Evolutionary conservation across 2,797 vertebrate genomes (phyloP), one percentile per base, ranked within the genome.

Genomic region (Anguilla megastoma): DNA sequence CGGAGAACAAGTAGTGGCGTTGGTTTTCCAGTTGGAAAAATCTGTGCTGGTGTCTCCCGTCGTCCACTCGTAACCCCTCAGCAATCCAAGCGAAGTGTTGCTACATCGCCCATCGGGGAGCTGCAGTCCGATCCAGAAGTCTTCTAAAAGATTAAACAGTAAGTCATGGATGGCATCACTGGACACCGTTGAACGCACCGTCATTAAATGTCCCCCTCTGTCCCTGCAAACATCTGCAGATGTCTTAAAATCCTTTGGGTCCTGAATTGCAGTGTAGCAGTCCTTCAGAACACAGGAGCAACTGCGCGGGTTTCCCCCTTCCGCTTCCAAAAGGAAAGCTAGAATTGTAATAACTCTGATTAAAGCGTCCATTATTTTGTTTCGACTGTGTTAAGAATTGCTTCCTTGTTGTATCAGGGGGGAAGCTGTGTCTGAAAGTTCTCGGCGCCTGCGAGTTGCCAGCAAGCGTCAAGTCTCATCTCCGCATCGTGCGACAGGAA

Each of bases 91-190:
- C 0, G 79, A 76, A 0, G 90, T 88, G 4, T 93, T 86, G n/a
- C 94, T 93, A 85, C 95, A 94, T 24, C 50, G 9, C 0, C 85
- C 88, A 0, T 7, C 14, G 0, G 93, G 93, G 14, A 96, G 92
- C 48, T 87, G 87, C 88, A 97, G 87, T 16, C 97, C 97, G 6
- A 98, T 95, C 98, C 98, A 99, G 90, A 94, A 93, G 87, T 90
- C 18, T 71, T 94, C 95, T 0, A 36, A 3, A 16, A 89, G 6
- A 36, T 87, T 60, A 41, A 84, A 3, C 14, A 88, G 89, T 80
- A 95, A 54, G 60, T 27, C 80, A 1, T 87, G 50, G 12, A 94
- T 30, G 1, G 90, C 66, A 8, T 89, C 52, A 56, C 92, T 89
- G 2, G 85, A 87, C 21, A 24, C 60, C 14, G 90, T 30, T 0